Percentiles rank a stretch among this genome's conserved stretches.
Evolutionary conservation across 2,888 invertebrate genomes (phyloP).

Genomic region (Polyploca ridens): DNA sequence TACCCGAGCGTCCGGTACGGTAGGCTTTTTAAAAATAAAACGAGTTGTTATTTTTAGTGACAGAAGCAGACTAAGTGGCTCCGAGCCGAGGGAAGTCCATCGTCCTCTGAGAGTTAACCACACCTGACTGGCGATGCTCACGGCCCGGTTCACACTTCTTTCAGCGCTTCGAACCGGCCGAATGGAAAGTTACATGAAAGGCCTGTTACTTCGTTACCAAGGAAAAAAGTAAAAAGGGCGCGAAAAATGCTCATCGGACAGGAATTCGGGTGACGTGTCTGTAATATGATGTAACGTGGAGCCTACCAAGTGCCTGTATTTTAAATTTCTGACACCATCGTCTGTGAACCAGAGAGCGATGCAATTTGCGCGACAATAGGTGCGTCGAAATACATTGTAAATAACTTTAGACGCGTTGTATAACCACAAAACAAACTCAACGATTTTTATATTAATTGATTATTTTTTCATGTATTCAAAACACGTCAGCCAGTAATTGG

Average conservation of each 20-base stretch:
- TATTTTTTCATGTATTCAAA: not conserved
- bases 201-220: conserved; percentile 66
- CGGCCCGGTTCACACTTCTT: conserved; percentile 78
- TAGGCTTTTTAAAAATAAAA: conserved; percentile 69
- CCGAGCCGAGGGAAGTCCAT: conserved; percentile 55
- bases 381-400: not conserved
- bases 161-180: conserved; percentile 71
- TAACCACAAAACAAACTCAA: not conserved
- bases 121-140: conserved; percentile 75
- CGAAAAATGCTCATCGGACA: conserved; percentile 46
- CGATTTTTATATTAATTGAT: not conserved
- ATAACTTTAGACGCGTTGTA: not conserved
- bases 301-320: not conserved
- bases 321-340: not conserved
- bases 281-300: conserved; percentile 37
- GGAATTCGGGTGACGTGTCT: conserved; percentile 44
- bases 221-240: conserved; percentile 54
- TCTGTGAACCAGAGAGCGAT: not conserved
- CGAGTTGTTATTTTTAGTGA: conserved; percentile 69
- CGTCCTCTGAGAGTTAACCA: conserved; percentile 64
- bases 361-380: not conserved
- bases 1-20: conserved; percentile 36
- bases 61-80: conserved; percentile 71
- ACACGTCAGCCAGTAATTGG: conserved; percentile 4
- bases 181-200: conserved; percentile 81